These are phyloP conservation scores for Crepidodera aurea DNA, from an alignment of 2,888 invertebrate genomes.

Conservation along the genomic window DNA sequence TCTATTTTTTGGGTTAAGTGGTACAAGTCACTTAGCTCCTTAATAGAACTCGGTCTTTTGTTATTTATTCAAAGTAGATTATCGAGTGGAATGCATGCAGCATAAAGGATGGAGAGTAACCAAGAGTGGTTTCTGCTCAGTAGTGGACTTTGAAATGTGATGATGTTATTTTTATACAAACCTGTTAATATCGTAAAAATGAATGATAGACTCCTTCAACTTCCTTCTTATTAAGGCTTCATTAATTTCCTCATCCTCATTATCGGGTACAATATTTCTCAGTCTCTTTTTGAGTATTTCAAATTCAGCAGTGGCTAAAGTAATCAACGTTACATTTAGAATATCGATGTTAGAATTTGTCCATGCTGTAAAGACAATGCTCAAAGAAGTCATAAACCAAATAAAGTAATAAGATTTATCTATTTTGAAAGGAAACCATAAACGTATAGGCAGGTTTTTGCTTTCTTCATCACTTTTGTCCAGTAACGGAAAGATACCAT, in stretches of 20 bases:
- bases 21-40: too few relatives aligned
- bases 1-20: too few relatives aligned
- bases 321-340: slow-evolving; percentile 37
- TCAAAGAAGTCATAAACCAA: slow-evolving; percentile 30
- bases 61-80: too few relatives aligned
- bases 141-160: too few relatives aligned
- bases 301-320: slow-evolving; percentile 36
- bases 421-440: slow-evolving; percentile 42
- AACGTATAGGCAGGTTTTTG: slow-evolving; percentile 38
- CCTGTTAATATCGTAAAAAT: slow-evolving; percentile 35
- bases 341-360: slow-evolving; percentile 37
- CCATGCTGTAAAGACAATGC: slow-evolving; percentile 37
- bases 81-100: too few relatives aligned
- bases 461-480: slow-evolving; percentile 23
- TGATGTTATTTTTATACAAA: too few relatives aligned
- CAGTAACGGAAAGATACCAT: slow-evolving; percentile 34
- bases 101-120: too few relatives aligned
- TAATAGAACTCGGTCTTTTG: too few relatives aligned
- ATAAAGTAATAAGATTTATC: slow-evolving; percentile 37
- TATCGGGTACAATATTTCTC: slow-evolving; percentile 10
- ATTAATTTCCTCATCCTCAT: neutral
- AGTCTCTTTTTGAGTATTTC: slow-evolving; percentile 37
- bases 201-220: slow-evolving; percentile 35
- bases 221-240: too few relatives aligned
- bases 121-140: too few relatives aligned